Conservation (phyloP, 2,888 invertebrate species). For the Polylopha cassiicola region DNA sequence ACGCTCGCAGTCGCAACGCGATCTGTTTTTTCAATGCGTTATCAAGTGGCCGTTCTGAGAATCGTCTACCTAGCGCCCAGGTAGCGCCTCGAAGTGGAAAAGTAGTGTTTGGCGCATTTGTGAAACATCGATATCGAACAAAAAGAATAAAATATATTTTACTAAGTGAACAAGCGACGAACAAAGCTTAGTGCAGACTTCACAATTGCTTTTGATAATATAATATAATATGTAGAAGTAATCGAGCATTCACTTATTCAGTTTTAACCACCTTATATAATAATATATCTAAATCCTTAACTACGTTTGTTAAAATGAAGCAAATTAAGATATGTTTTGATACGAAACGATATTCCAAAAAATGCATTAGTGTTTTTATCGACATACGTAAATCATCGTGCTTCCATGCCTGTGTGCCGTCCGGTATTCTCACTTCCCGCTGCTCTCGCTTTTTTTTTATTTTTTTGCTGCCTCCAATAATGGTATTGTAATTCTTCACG, state of each 20-base stretch:
- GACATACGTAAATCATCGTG: no score
- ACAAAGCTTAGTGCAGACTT: no score
- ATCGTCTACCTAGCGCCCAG: slow-evolving; percentile 64
- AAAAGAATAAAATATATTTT: not conserved
- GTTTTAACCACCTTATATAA: no score
- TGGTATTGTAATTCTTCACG: slow-evolving; percentile 48
- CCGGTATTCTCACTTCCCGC: slow-evolving; percentile 41
- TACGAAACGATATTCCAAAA: no score
- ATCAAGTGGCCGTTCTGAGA: slow-evolving; percentile 57
- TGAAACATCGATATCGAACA: slow-evolving; percentile 23
- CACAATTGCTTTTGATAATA: no score
- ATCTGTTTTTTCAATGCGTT: slow-evolving; percentile 32
- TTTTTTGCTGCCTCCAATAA: slow-evolving; percentile 38
- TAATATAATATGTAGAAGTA: no score
- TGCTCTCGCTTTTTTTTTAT: slow-evolving; percentile 42
- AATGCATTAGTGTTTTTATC: no score
- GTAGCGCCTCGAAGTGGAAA: slow-evolving; percentile 48
- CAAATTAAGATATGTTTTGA: no score
- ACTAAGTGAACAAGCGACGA: no score
- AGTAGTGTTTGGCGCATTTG: slow-evolving; percentile 30
- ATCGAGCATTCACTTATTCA: no score
- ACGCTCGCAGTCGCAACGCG: slow-evolving; percentile 21
- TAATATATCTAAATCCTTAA: no score
- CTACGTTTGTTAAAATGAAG: no score
- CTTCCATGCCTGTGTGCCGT: slow-evolving; percentile 8